Evolutionary conservation across 2,888 invertebrate genomes (phyloP).

Genomic region (Lithophane leautieri): DNA sequence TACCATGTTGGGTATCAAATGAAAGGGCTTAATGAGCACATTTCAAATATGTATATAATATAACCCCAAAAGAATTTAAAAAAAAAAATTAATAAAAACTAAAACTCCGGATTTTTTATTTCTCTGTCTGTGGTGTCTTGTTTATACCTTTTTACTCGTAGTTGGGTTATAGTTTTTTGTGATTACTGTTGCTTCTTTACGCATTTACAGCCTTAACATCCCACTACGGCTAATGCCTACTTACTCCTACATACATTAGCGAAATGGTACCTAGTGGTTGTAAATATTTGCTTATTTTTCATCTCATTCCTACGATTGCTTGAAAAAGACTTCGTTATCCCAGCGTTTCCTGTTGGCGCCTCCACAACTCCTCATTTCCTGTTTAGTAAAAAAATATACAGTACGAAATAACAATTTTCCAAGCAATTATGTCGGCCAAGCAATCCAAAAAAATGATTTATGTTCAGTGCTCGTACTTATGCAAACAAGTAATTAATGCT

Average conservation of each 20-base stretch:
- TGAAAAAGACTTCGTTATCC: conserved; percentile 35
- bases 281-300: conserved; percentile 15
- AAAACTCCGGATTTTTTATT: too few relatives aligned
- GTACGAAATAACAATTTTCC: conserved; percentile 33
- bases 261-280: neutral
- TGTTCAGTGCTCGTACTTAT: conserved; percentile 13
- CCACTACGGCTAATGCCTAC: neutral
- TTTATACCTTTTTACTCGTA: too few relatives aligned
- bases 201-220: neutral
- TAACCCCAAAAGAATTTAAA: too few relatives aligned
- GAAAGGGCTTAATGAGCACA: too few relatives aligned
- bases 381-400: conserved; percentile 29
- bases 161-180: too few relatives aligned
- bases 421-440: conserved; percentile 22
- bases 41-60: too few relatives aligned
- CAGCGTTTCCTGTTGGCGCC: conserved; percentile 20
- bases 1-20: too few relatives aligned
- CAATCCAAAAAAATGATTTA: conserved; percentile 33
- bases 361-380: conserved; percentile 38
- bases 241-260: neutral
- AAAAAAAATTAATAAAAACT: too few relatives aligned
- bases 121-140: too few relatives aligned
- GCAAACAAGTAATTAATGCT: conserved; percentile 52
- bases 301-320: conserved; percentile 10
- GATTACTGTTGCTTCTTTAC: neutral